Evolutionary conservation across 1,140 invertebrate genomes (phyloP), one percentile per base, ranked within the genome.

Genomic region (Copidosoma floridanum): DNA sequence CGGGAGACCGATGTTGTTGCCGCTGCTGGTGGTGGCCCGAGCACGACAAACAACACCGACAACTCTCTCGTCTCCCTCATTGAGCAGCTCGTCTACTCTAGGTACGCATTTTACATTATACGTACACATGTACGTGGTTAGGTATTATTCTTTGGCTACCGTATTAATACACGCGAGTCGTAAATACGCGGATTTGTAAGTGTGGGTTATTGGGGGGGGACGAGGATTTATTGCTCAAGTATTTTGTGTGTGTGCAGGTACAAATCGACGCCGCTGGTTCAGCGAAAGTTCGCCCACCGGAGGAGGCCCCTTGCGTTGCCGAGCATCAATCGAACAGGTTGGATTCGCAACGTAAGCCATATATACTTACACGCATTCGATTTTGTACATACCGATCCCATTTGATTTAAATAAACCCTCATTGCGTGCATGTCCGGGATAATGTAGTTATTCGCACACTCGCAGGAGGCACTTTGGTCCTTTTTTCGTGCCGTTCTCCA

Each of bases 401-500:
- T n/a, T n/a, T n/a, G n/a, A n/a, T n/a, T n/a, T n/a, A n/a, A n/a
- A n/a, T n/a, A n/a, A n/a, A n/a, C n/a, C n/a, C n/a, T n/a, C n/a
- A n/a, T n/a, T n/a, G n/a, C n/a, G n/a, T n/a, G n/a, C n/a, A n/a
- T n/a, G n/a, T n/a, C n/a, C n/a, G n/a, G n/a, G n/a, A n/a, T n/a
- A n/a, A n/a, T n/a, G n/a, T n/a, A n/a, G n/a, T n/a, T n/a, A n/a
- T n/a, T n/a, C n/a, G n/a, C n/a, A 32, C 29, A 52, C 57, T 52
- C 35, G 46, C 43, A 65, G 61, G 16, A 65, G 63, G 16, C 77
- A 72, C 69, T 77, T 80, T 1, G 86, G 89, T 69, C 88, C 88
- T 69, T 89, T 89, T 69, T 89, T 89, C 4, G 89, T 89, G 78
- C 93, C 92, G 74, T 92, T 87, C 23, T 80, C 71, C 1, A 88